phyloP scores from a whole-genome alignment of 2,888 invertebrate genomes.

The Volucella inanis region DNA sequence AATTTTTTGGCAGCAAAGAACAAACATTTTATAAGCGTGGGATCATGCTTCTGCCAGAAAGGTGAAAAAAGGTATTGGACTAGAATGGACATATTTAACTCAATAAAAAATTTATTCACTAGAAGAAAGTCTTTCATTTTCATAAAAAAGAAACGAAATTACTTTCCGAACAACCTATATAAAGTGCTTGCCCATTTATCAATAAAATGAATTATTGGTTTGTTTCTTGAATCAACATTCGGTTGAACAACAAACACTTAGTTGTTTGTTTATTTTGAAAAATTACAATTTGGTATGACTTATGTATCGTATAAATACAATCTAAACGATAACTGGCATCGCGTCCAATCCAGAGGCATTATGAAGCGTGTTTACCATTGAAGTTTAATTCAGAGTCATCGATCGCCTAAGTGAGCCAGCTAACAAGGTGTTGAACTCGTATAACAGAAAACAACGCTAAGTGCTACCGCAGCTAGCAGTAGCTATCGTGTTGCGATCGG shows the following conservation, averaged over 20 bases:
- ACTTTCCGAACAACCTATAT: too few species aligned
- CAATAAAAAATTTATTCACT: too few species aligned
- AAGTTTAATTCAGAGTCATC: conserved; percentile 57
- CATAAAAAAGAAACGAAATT: too few species aligned
- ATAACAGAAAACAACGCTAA: conserved; percentile 58
- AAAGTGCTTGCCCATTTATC: conserved; percentile 2
- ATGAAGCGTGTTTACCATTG: conserved; percentile 19
- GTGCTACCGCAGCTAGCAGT: conserved; percentile 19
- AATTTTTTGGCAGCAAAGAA: too few species aligned
- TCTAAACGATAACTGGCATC: background rate
- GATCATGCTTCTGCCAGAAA: too few species aligned
- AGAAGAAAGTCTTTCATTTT: too few species aligned
- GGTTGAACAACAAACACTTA: conserved; percentile 1
- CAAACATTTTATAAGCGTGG: too few species aligned
- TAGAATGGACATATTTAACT: too few species aligned
- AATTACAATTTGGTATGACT: conserved; percentile 11
- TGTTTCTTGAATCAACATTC: conserved; percentile 10
- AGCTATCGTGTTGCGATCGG: conserved; percentile 12
- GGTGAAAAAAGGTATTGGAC: too few species aligned
- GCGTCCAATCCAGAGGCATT: conserved; percentile 8
- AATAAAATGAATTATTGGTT: background rate
- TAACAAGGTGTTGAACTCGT: conserved; percentile 66
- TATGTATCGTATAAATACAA: background rate
- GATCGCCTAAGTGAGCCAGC: conserved; percentile 55
- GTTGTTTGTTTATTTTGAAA: conserved; percentile 43